Percentiles rank a stretch among this genome's conserved stretches.
Conservation (phyloP, 2,888 invertebrate genomes). For the Sipha maydis region DNA sequence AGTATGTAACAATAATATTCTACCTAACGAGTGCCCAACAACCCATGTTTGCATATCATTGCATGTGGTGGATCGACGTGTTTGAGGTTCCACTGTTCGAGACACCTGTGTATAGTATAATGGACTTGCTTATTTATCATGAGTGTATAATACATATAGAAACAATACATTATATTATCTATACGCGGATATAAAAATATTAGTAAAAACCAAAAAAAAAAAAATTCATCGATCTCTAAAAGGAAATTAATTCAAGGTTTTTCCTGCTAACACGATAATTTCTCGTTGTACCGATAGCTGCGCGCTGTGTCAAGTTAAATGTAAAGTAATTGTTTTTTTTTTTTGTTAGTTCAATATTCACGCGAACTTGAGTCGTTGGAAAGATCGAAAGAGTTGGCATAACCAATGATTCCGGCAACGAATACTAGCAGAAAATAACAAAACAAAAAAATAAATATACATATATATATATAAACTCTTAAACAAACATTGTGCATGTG, state of each 20-base stretch:
- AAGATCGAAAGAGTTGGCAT: not conserved
- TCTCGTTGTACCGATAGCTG: not conserved
- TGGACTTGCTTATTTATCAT: not conserved
- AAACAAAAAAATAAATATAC: too few species aligned
- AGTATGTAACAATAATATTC: not conserved
- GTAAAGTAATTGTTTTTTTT: not conserved
- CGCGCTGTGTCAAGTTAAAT: too few species aligned
- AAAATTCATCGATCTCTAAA: not conserved
- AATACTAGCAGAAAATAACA: too few species aligned
- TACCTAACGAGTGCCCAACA: not conserved
- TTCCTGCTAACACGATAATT: not conserved
- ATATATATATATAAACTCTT: too few species aligned
- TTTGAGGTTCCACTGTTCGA: not conserved
- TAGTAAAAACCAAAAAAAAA: not conserved
- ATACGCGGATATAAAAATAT: not conserved
- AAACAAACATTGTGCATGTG: too few species aligned
- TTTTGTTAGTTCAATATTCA: not conserved
- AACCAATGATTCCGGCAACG: not conserved
- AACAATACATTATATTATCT: not conserved
- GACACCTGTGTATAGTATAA: not conserved
- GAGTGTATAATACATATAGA: not conserved
- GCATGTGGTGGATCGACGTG: not conserved
- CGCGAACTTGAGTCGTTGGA: not conserved
- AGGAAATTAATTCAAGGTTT: not conserved
- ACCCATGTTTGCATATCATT: not conserved